These are phyloP conservation scores for Calliopum simillimum DNA, from an alignment of 2,888 invertebrate genomes.

Conservation along the genomic window DNA sequence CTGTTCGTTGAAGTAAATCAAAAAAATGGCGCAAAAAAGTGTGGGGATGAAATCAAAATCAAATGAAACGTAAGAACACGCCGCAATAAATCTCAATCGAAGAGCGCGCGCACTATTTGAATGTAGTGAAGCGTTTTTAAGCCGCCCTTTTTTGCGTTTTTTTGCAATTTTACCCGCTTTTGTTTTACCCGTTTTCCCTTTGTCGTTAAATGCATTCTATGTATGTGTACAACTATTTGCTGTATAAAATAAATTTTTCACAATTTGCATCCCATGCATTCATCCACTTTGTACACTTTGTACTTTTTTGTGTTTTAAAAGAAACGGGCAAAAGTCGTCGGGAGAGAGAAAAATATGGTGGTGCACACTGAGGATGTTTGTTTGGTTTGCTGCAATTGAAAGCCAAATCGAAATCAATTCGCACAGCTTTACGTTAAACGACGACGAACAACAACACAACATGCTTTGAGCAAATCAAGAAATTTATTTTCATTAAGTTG, in stretches of 20 bases:
- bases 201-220: neutral
- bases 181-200: neutral
- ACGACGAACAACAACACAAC: too few relatives aligned
- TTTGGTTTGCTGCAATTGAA: neutral
- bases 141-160: neutral
- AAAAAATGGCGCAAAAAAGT: too few relatives aligned
- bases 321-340: neutral
- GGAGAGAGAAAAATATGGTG: neutral
- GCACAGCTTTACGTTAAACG: conserved; percentile 9
- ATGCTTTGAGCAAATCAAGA: conserved; percentile 17
- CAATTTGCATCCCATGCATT: neutral
- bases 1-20: too few relatives aligned
- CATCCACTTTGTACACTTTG: neutral
- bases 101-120: neutral
- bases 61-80: conserved; percentile 28
- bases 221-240: conserved; percentile 13
- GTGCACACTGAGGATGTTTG: neutral
- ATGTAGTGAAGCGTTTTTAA: neutral
- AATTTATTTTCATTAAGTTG: conserved; percentile 30
- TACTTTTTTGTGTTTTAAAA: neutral
- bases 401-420: conserved; percentile 22
- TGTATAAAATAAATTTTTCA: neutral
- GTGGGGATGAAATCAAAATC: conserved; percentile 6
- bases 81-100: conserved; percentile 34
- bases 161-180: neutral